Percentiles rank a stretch among this genome's conserved stretches.
Evolutionary conservation across 2,888 invertebrate genomes (phyloP).

Genomic region (Candidula unifasciata): DNA sequence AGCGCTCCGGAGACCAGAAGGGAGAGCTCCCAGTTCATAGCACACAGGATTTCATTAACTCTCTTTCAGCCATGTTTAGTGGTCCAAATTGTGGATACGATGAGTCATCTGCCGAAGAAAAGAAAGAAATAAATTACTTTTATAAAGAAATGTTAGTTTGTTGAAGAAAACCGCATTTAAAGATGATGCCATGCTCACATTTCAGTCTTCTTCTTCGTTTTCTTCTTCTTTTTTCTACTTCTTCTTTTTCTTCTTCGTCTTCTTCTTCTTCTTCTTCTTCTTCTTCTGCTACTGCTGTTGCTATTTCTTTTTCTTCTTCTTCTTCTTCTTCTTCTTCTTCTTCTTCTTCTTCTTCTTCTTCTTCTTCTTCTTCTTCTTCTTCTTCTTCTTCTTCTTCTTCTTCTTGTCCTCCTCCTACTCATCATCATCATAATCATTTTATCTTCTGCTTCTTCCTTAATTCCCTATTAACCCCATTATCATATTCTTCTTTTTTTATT

Average conservation of each 20-base stretch:
- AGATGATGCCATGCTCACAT: not conserved
- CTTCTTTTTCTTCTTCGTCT: not conserved
- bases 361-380: not conserved
- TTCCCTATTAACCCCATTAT: no score
- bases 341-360: not conserved
- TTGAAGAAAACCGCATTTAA: not conserved
- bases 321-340: not conserved
- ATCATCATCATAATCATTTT: not conserved
- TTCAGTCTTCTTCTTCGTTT: not conserved
- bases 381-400: not conserved
- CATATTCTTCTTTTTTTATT: no score
- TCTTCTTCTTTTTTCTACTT: not conserved
- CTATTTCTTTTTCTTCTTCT: not conserved
- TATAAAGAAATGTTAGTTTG: constrained; percentile 4
- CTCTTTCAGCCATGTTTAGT: constrained; percentile 15
- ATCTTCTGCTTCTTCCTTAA: no score
- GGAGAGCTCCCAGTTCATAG: not conserved
- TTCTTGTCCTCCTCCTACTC: not conserved
- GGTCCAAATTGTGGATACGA: constrained; percentile 3
- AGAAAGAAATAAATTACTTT: not conserved
- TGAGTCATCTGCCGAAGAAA: constrained; percentile 28
- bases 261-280: not conserved
- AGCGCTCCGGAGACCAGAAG: not conserved
- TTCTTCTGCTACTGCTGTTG: not conserved
- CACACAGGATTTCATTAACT: constrained; percentile 25